Evolutionary conservation across 2,113 vertebrate species (phyloP).

Genomic region (Melospiza melodia): DNA sequence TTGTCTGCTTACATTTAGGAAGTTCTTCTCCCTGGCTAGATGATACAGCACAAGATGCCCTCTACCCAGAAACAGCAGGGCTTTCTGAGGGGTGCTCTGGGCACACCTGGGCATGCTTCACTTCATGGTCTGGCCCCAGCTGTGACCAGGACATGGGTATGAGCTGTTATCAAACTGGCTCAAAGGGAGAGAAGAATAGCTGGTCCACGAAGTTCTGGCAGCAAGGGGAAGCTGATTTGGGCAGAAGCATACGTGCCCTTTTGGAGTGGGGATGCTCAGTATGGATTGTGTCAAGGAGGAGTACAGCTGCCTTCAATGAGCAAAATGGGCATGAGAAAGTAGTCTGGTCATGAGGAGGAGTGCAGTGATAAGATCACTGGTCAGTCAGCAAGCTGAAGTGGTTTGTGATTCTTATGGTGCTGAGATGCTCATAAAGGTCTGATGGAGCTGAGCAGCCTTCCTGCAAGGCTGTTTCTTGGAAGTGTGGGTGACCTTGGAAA

Average conservation of each 20-base stretch:
- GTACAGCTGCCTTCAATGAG: fast-evolving
- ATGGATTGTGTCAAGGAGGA: not conserved
- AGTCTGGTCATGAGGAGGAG: not conserved
- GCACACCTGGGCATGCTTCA: not conserved
- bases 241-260: fast-evolving
- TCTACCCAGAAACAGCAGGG: not conserved
- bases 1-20: not conserved
- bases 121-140: not conserved
- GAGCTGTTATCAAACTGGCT: not conserved
- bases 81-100: not conserved
- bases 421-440: not conserved
- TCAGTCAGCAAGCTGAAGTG: not conserved
- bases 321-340: not conserved
- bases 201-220: not conserved
- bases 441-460: not conserved
- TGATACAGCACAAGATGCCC: not conserved
- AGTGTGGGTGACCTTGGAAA: constrained; percentile 44
- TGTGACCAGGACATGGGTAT: not conserved
- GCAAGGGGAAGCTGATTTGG: not conserved
- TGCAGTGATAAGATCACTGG: too few species aligned
- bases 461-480: not conserved
- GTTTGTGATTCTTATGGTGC: not conserved
- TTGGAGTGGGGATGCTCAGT: fast-evolving
- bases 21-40: not conserved
- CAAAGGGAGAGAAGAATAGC: not conserved